Evolutionary conservation across 2,797 vertebrate species (phyloP), one percentile per base, ranked within the genome.

Genomic region (Oophaga sylvatica): DNA sequence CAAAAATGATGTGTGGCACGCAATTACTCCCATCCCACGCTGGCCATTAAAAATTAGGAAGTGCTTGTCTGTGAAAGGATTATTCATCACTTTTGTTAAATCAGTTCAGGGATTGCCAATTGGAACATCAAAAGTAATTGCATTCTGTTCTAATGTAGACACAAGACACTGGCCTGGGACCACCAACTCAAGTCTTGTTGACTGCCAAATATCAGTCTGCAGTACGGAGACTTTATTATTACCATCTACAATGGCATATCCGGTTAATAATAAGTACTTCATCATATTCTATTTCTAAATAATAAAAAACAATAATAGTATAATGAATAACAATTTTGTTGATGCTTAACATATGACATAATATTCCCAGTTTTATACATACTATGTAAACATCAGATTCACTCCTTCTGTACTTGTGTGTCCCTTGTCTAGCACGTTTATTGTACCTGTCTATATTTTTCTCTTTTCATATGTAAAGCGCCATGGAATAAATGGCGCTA

Each of bases 121-220:
- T 88, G 83, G 83, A 81, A 85, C 62, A 85, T 88, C 70, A 85
- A 59, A 81, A 85, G 78, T 67, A 88, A 88, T 88, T 88, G 81
- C 41, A 80, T 85, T 77, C 75, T 88, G 65, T 85, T 85, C 68
- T 81, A n/a, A 85, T n/a, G 45, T 56, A 88, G 70, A 77, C 62
- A 85, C 70, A 57, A 88, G 77, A 80, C 77, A 45, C 68, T 85
- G 70, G 71, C 15, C 77, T 85, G 87, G 70, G 87, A 85, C 70
- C 70, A 81, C 79, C 82, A 80, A 85, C 67, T 88, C 57, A 73
- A 85, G 80, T 84, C 67, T 60, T 80, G 76, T 79, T 29, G 63
- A 82, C 71, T 83, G 86, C 71, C 70, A 78, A 84, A 73, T 78
- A 84, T 75, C 56, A 88, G 65, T 84, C 65, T 80, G 59, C n/a